These are phyloP conservation scores for Coregonus ussuriensis DNA, from an alignment of 2,797 vertebrate genomes.

Conservation along the genomic window DNA sequence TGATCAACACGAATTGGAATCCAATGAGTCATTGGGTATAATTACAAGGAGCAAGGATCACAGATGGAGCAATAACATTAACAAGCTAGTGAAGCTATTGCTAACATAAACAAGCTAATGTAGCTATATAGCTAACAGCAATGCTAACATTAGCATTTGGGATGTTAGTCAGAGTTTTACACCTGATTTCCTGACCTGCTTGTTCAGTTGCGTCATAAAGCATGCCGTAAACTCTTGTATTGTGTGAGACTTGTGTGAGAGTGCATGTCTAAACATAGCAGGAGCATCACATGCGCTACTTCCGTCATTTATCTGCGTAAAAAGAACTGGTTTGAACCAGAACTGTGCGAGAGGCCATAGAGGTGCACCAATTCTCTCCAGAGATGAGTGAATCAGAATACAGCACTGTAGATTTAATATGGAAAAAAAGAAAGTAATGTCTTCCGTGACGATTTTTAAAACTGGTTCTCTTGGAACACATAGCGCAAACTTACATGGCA, in stretches of 20 bases:
- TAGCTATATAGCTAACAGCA: not conserved
- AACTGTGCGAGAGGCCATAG: not conserved
- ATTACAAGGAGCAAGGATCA: not conserved
- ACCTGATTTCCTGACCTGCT: not conserved
- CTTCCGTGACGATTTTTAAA: not conserved
- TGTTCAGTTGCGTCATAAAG: not conserved
- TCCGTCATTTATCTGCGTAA: not conserved
- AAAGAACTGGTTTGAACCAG: not conserved
- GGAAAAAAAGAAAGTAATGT: no score
- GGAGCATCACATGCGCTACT: not conserved
- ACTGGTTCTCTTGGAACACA: not conserved
- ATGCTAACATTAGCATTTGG: not conserved
- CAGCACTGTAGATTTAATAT: not conserved
- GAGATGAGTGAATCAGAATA: not conserved
- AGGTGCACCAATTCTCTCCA: not conserved
- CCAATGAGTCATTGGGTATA: not conserved
- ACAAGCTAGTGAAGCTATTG: not conserved
- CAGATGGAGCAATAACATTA: not conserved
- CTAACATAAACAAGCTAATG: not conserved
- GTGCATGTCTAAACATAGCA: not conserved
- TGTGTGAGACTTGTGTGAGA: not conserved
- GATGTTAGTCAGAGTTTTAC: not conserved
- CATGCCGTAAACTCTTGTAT: not conserved
- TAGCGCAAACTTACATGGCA: not conserved
- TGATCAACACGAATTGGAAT: constrained; percentile 2